phyloP scores from a whole-genome alignment of 1,140 invertebrate genomes.

The Phenacoccus solenopsis region DNA sequence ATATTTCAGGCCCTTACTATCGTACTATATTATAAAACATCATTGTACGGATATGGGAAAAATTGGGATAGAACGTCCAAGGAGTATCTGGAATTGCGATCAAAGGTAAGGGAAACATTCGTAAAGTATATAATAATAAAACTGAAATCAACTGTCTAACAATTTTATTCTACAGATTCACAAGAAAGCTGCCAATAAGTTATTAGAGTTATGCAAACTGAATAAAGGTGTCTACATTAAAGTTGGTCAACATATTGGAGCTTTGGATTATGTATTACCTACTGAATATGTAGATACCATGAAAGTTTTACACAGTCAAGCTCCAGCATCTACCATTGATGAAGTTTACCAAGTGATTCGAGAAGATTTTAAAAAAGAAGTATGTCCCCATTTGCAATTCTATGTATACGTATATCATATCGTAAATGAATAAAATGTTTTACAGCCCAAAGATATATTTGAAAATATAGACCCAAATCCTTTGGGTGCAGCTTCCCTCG shows the following conservation, averaged over 20 bases:
- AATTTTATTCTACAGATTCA: slow-evolving; percentile 50
- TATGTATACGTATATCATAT: no score
- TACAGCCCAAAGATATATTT: slow-evolving; percentile 70
- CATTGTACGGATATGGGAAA: slow-evolving; percentile 17
- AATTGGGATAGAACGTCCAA: background rate
- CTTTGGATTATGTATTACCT: slow-evolving; percentile 89
- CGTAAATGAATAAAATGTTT: no score
- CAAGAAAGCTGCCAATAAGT: slow-evolving; percentile 64
- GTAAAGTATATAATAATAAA: no score
- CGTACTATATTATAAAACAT: slow-evolving; percentile 20
- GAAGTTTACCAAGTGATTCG: slow-evolving; percentile 74
- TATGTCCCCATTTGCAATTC: slow-evolving; percentile 32
- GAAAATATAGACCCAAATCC: slow-evolving; percentile 69
- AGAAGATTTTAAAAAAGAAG: slow-evolving; percentile 76
- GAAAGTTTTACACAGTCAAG: slow-evolving; percentile 82
- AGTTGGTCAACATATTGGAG: slow-evolving; percentile 90
- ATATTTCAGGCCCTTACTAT: slow-evolving; percentile 8
- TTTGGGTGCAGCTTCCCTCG: slow-evolving; percentile 87
- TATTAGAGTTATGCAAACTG: slow-evolving; percentile 74
- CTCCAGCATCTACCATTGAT: slow-evolving; percentile 70
- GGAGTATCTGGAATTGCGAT: slow-evolving; percentile 21
- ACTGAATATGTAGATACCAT: slow-evolving; percentile 86
- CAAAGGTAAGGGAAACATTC: slow-evolving; percentile 8
- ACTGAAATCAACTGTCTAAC: no score
- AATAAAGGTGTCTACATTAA: slow-evolving; percentile 98